Evolutionary conservation across 2,113 vertebrate species (phyloP), one percentile per base, ranked within the genome.

Genomic region (Terrapene triunguis): DNA sequence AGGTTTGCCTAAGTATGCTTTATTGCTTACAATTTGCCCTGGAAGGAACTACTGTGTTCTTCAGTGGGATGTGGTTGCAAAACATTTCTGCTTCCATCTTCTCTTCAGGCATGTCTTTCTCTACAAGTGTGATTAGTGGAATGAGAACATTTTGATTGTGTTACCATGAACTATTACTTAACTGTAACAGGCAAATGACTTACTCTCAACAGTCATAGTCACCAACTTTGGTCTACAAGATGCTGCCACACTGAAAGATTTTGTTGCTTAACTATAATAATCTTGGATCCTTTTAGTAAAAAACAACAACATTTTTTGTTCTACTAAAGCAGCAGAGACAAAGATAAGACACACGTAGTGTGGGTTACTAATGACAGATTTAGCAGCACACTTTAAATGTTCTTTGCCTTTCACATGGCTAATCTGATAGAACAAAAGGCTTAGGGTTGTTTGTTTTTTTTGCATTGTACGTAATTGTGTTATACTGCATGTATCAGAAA

Each of bases 261-360:
- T 55, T 88, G 5, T 50, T 91, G 55, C 12, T 2, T 57, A 32
- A 32, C 9, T 74, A 54, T 85, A 21, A 78, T 47, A 84, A 2
- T 90, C 93, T 80, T 32, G 5, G 7, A 89, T 84, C 25, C 0
- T 1, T 53, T 90, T 85, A 76, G 10, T 48, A 65, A 47, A 21
- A n/a, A 74, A 94, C 4, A 93, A 5, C 4, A 0, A 4, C 3
- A 0, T 84, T 81, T 76, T 51, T 89, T 29, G 11, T 89, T 76
- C 90, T 81, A 84, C n/a, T 0, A 0, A 76, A 72, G 29, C 48
- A 38, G 1, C 0, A 0, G 8, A 82, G 48, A 19, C 80, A 42
- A 55, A 62, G 21, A 47, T 42, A 14, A 85, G 51, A 69, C 11
- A 14, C 1, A 1, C 10, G 27, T 62, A 27, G 0, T 13, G 44